Base-by-base conservation (phyloP, 2,888 invertebrate species). In the Microplitis manilae region DNA sequence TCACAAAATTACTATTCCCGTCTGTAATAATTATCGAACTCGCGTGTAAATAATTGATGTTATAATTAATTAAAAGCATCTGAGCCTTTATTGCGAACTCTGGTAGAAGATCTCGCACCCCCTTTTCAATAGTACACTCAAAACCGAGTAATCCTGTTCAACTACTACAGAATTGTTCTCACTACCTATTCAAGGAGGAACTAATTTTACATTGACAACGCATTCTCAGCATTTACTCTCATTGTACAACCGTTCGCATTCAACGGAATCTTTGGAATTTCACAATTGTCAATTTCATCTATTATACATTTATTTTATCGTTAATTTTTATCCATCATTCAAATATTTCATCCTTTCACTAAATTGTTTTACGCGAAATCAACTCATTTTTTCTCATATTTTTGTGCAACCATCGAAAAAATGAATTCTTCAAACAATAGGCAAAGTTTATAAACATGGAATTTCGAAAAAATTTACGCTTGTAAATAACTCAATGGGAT, bases 151-250 rank as follows among this genome's bases (percentile, higher is more conserved):
- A 50, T 50, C 4, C 9, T 13, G 50, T 50, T 50, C 50, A 50
- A 50, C 13, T 50, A 50, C 68, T 72, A 40, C 60, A 68, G 70
- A 70, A 77, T 79, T 73, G 73, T 62, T 74, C 76, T 60, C 67
- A 50, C 50, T 65, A 15, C 41, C 50, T 8, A 50, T 50, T 50
- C 50, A 50, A 50, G 50, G 64, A 40, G 65, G 13, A 7, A 50
- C n/a, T 73, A 50, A 67, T 67, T 59, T 17, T 60, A 38, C 67
- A 67, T 30, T n/a, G 41, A 50, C 73, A 73, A 65, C n/a, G 50
- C 68, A 6, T 41, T 50, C 50, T 50, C 50, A 50, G 50, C 50
- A 13, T 50, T 50, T 50, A 50, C 50, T 50, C 50, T 50, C 50
- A 50, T 50, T 50, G 50, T 50, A 50, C 50, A 50, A 50, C 50